phyloP scores from a whole-genome alignment of 2,888 invertebrate genomes.

The Dicycla oo region DNA sequence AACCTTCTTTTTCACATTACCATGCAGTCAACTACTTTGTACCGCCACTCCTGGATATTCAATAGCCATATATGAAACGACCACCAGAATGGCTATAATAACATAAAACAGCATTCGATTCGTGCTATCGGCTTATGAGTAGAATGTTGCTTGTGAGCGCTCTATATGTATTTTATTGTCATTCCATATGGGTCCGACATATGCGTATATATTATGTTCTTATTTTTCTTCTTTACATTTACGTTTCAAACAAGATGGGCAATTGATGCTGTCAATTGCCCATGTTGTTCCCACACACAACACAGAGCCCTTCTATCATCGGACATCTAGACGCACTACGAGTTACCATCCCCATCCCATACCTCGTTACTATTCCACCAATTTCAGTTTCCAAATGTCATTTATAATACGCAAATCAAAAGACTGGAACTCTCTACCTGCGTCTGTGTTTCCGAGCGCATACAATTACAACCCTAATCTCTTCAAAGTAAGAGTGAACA shows the following conservation, averaged over 20 bases:
- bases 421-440: too few relatives aligned
- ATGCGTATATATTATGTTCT: neutral
- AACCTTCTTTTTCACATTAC: constrained; percentile 3
- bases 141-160: constrained; percentile 15
- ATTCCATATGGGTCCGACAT: constrained; percentile 17
- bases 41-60: constrained; percentile 24
- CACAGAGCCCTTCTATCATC: too few relatives aligned
- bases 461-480: too few relatives aligned
- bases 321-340: too few relatives aligned
- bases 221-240: neutral
- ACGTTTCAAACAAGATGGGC: neutral
- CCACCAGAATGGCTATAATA: constrained; percentile 23
- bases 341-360: too few relatives aligned
- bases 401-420: too few relatives aligned
- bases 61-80: constrained; percentile 33
- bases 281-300: too few relatives aligned
- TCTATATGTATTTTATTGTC: constrained; percentile 34
- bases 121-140: constrained; percentile 35
- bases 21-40: constrained; percentile 4
- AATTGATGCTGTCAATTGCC: too few relatives aligned
- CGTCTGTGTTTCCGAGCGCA: too few relatives aligned
- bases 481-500: too few relatives aligned
- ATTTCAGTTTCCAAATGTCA: too few relatives aligned
- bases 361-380: too few relatives aligned
- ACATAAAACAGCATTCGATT: constrained; percentile 31